phyloP scores from a whole-genome alignment of 23 tunicate genomes.

The Oikopleura albicans region DNA sequence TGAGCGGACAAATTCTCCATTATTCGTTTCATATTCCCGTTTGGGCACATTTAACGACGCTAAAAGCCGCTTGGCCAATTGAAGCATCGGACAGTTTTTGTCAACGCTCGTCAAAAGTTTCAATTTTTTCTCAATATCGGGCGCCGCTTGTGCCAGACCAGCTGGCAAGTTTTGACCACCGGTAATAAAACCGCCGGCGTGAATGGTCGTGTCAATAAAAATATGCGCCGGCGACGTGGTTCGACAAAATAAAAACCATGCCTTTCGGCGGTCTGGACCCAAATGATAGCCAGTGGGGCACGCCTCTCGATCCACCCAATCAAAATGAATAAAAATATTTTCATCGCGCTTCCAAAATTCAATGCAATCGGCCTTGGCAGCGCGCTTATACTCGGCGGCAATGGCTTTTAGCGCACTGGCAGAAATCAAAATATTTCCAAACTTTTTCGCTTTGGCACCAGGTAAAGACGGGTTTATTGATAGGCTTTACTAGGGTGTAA shows the following conservation, averaged over 20 bases:
- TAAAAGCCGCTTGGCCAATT: background rate
- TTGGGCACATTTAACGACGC: background rate
- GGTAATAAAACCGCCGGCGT: background rate
- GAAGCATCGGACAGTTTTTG: background rate
- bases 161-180: background rate
- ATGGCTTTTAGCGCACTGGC: background rate
- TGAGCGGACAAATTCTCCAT: background rate
- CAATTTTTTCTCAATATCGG: background rate
- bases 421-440: background rate
- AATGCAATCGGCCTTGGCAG: background rate
- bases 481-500: too few relatives aligned
- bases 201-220: background rate
- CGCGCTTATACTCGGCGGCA: background rate
- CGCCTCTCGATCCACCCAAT: too few relatives aligned
- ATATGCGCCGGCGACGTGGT: background rate
- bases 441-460: too few relatives aligned
- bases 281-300: background rate
- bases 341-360: background rate
- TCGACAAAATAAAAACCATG: background rate
- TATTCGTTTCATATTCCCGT: background rate
- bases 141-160: background rate
- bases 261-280: background rate
- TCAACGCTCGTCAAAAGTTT: background rate
- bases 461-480: too few relatives aligned
- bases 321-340: background rate